phyloP scores from a whole-genome alignment of 2,113 vertebrate species.

The Myotis lucifugus region DNA sequence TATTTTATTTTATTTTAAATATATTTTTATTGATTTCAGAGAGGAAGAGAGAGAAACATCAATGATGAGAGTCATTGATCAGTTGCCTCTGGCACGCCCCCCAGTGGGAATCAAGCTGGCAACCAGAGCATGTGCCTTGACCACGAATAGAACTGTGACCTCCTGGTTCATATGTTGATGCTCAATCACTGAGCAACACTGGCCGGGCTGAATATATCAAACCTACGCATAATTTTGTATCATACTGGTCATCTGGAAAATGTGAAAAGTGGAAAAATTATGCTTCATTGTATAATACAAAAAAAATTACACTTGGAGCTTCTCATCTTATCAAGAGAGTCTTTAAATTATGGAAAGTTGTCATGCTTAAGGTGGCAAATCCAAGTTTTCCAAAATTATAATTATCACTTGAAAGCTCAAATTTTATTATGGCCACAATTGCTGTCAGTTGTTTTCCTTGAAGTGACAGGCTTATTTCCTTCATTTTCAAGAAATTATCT shows the following conservation, averaged over 20 bases:
- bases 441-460: not conserved
- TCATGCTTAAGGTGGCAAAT: not conserved
- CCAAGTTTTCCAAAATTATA: conserved; percentile 4
- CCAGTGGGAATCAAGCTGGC: too few relatives aligned
- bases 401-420: conserved; percentile 25
- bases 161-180: too few relatives aligned
- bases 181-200: too few relatives aligned
- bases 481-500: conserved; percentile 43
- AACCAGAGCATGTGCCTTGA: too few relatives aligned
- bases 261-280: conserved; percentile 1
- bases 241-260: not conserved
- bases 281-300: not conserved
- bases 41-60: too few relatives aligned
- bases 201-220: not conserved
- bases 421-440: conserved; percentile 1
- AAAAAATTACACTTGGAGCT: conserved; percentile 6
- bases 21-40: not conserved
- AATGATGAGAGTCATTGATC: too few relatives aligned
- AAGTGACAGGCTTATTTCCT: conserved; percentile 30
- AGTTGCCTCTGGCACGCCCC: too few relatives aligned
- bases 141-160: too few relatives aligned
- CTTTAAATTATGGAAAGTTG: not conserved
- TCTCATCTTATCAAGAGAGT: not conserved
- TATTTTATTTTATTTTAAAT: not conserved
- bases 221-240: not conserved